Base-by-base conservation (phyloP, 2,888 invertebrate genomes). In the Acheta domesticus region DNA sequence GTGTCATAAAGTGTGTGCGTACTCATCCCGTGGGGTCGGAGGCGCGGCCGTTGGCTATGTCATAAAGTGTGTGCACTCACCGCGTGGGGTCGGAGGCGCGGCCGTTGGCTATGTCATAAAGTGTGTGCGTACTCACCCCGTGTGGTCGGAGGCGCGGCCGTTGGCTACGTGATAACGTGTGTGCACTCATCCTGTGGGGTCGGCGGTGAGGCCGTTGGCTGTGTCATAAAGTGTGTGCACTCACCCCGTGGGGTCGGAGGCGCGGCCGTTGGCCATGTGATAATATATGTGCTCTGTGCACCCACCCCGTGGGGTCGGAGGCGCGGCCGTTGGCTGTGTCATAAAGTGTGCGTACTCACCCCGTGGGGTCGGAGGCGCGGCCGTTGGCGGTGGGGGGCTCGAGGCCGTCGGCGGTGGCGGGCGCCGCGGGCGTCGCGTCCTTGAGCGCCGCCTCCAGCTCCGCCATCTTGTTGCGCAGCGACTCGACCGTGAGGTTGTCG, bases 401-500 rank as follows among this genome's bases (percentile, higher is more conserved):
- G 62, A 62, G 62, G 62, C 62, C n/a, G 62, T 62, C 62, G 16
- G 62, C 62, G 16, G 62, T n/a, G 14, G 62, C 62, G n/a, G 62
- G 16, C 36, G 36, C 23, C 48, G 75, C 80, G 21, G 80, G 80
- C 85, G 95, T 93, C 82, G 92, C 93, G 80, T 94, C 93, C 85
- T 93, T 94, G 74, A 96, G 88, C n/a, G 92, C 90, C n/a, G 89
- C 86, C 86, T 96, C 96, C 82, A 96, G 86, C 83, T 96, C 96
- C 20, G 89, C 90, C 79, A 95, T 87, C 85, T 94, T 94, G 82
- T 92, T 93, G 84, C 95, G 91, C 80, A 98, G 87, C 93, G 94
- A 94, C 85, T 97, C 97, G 74, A 96, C 93, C 0, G 97, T 98
- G 49, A 97, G 90, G 86, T 97, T 97, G 87, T 98, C 97, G 0